Percentiles rank a stretch among this genome's conserved stretches.
phyloP scores from a whole-genome alignment of 2,797 vertebrate genomes.

The Oreonectes daqikongensis region DNA sequence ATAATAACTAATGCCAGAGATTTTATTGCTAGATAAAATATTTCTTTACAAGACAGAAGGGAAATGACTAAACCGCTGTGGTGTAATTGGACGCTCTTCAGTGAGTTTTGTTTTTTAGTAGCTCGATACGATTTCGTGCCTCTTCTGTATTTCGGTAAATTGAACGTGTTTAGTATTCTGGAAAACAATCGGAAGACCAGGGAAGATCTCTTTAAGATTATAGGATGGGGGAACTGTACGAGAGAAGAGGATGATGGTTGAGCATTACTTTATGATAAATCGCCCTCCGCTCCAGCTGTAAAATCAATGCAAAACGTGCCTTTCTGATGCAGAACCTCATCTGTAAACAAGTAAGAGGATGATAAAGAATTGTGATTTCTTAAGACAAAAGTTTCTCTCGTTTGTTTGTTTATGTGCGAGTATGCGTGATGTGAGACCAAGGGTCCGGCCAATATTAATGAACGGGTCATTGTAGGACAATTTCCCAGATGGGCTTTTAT shows the following conservation, averaged over 20 bases:
- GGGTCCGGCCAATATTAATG: slow-evolving; percentile 40
- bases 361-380: slow-evolving; percentile 39
- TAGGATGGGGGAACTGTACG: background rate
- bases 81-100: slow-evolving; percentile 30
- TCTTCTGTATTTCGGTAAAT: slow-evolving; percentile 33
- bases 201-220: background rate
- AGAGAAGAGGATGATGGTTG: slow-evolving; percentile 10
- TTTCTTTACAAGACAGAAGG: background rate
- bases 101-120: slow-evolving; percentile 25
- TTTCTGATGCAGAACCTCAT: slow-evolving; percentile 28
- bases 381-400: slow-evolving; percentile 17
- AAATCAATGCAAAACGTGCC: slow-evolving; percentile 42
- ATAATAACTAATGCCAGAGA: background rate
- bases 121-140: slow-evolving; percentile 26
- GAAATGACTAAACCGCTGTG: slow-evolving; percentile 1
- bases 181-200: slow-evolving; percentile 3
- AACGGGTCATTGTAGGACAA: slow-evolving; percentile 48
- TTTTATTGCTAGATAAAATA: background rate
- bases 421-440: slow-evolving; percentile 3
- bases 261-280: slow-evolving; percentile 37
- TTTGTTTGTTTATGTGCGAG: slow-evolving; percentile 23
- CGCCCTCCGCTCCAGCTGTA: slow-evolving; percentile 14
- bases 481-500: slow-evolving; percentile 52
- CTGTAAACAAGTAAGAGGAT: background rate
- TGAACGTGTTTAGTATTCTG: slow-evolving; percentile 36